phyloP scores from a whole-genome alignment of 2,797 vertebrate genomes.

The Takifugu ocellatus region DNA sequence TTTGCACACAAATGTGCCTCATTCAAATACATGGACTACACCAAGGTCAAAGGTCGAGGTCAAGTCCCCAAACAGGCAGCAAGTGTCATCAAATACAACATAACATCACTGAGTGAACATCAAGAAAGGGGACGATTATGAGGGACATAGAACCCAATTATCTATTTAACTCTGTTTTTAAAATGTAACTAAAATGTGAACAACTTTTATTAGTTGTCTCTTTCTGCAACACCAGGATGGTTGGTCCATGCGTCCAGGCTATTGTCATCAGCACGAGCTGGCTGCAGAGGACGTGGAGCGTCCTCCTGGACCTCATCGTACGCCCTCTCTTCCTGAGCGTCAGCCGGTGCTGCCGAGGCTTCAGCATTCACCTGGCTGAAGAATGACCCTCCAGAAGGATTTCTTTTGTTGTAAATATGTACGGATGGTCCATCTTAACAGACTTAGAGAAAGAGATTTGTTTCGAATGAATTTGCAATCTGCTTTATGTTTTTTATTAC shows the following conservation, averaged over 20 bases:
- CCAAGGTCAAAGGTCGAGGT: no score
- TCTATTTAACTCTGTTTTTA: neutral
- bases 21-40: no score
- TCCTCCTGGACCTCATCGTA: conserved; percentile 62
- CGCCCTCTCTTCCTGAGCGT: conserved; percentile 66
- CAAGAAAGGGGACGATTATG: no score
- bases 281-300: conserved; percentile 71
- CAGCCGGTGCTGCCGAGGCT: conserved; percentile 65
- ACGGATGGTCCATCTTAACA: no score
- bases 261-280: conserved; percentile 62
- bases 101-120: no score
- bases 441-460: no score
- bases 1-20: no score
- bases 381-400: conserved; percentile 55
- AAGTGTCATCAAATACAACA: no score
- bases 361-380: conserved; percentile 65
- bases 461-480: neutral
- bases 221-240: conserved; percentile 61
- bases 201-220: neutral
- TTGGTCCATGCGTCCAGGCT: conserved; percentile 68
- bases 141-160: no score
- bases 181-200: neutral
- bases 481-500: neutral
- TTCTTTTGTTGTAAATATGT: neutral
- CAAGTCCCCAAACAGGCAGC: no score